Conservation (phyloP, 2,113 vertebrate species). For the Barnardius zonarius region DNA sequence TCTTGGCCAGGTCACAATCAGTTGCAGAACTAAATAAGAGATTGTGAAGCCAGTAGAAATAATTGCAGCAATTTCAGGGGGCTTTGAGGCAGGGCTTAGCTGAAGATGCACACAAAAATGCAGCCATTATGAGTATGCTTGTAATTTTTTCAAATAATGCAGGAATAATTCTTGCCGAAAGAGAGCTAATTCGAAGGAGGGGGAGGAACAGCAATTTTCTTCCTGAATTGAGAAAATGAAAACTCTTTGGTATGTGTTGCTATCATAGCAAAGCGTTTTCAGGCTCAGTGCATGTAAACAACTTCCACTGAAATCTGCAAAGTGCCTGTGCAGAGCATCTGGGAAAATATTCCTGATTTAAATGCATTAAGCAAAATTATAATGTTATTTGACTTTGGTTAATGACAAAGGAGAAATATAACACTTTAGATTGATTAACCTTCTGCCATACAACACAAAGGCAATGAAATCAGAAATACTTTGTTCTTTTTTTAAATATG, state of each 20-base stretch:
- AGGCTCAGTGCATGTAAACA: background rate
- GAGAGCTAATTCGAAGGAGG: background rate
- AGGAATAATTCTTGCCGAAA: constrained; percentile 10
- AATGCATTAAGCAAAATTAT: constrained; percentile 37
- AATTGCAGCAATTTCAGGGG: background rate
- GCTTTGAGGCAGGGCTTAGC: background rate
- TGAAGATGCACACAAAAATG: background rate
- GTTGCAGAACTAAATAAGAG: background rate
- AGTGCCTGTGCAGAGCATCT: background rate
- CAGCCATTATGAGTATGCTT: background rate
- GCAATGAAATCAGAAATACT: constrained; percentile 11
- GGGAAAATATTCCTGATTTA: constrained; percentile 40
- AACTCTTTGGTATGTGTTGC: constrained; percentile 1
- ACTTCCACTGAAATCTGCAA: constrained; percentile 14
- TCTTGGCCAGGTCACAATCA: accelerated
- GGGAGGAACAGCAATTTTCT: background rate
- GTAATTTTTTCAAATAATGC: background rate
- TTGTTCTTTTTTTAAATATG: background rate
- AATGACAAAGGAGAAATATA: constrained; percentile 40
- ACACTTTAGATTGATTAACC: background rate
- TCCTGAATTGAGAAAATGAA: constrained; percentile 38
- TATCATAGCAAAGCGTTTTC: constrained; percentile 16
- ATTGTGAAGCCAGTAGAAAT: background rate
- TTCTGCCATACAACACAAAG: constrained; percentile 37
- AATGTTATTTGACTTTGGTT: constrained; percentile 56